Evolutionary conservation across 2,888 invertebrate genomes (phyloP).

Genomic region (Torymus auratus): DNA sequence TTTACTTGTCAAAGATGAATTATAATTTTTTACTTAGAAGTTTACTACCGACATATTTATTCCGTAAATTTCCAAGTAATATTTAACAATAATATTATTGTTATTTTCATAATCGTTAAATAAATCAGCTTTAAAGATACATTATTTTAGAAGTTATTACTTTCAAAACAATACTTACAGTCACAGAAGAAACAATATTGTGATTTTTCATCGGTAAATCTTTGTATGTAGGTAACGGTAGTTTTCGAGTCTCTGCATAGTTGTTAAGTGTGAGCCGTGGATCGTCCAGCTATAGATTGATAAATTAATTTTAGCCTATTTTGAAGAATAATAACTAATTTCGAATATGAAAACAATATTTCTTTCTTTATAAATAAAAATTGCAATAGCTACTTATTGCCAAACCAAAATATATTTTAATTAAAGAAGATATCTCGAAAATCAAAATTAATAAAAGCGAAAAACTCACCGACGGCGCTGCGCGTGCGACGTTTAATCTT

Average conservation of each 20-base stretch:
- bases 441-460: too few species aligned
- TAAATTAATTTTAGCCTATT: background rate
- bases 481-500: conserved; percentile 13
- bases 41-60: too few species aligned
- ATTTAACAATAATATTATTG: background rate
- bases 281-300: conserved; percentile 50
- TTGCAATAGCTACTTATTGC: too few species aligned
- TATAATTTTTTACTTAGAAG: too few species aligned
- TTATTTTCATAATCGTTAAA: background rate
- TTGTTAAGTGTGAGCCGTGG: conserved; percentile 56
- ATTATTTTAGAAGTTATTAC: background rate
- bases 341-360: too few species aligned
- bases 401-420: too few species aligned
- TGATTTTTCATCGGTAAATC: conserved; percentile 57
- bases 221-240: conserved; percentile 61
- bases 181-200: conserved; percentile 63
- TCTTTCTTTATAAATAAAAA: too few species aligned
- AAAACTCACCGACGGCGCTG: too few species aligned
- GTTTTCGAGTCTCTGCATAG: conserved; percentile 46
- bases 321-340: too few species aligned
- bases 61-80: background rate
- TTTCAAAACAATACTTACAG: conserved; percentile 53
- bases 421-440: too few species aligned
- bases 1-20: too few species aligned
- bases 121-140: background rate